Conservation (phyloP, 2,113 vertebrate genomes). For the Epinephelus moara region DNA sequence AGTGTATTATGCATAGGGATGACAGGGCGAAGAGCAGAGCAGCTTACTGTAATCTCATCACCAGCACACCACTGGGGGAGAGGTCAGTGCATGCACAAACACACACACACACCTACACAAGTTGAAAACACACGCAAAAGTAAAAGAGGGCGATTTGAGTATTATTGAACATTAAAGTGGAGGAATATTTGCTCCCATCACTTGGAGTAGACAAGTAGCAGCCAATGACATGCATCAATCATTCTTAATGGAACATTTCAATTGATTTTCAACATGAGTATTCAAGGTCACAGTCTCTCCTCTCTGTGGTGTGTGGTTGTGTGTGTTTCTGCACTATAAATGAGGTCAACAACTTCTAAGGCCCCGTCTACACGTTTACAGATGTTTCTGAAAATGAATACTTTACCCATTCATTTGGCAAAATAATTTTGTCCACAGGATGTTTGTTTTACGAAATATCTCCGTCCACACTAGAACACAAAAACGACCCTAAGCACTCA, state of each 20-base stretch:
- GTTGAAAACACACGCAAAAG: slow-evolving; percentile 4
- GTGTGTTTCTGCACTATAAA: slow-evolving; percentile 45
- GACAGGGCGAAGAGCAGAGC: slow-evolving; percentile 58
- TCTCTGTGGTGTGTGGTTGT: slow-evolving; percentile 19
- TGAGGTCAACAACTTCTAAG: slow-evolving; percentile 59
- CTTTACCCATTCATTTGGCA: too few species aligned
- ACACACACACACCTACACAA: slow-evolving; percentile 15
- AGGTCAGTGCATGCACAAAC: slow-evolving; percentile 45
- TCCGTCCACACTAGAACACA: too few species aligned
- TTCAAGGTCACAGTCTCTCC: slow-evolving; percentile 75
- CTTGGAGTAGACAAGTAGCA: slow-evolving; percentile 61
- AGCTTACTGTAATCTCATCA: slow-evolving; percentile 79
- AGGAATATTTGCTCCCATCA: slow-evolving; percentile 67
- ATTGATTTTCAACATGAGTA: slow-evolving; percentile 76
- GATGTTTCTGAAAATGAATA: too few species aligned
- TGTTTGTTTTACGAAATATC: too few species aligned
- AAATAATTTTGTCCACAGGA: too few species aligned
- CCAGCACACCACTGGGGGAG: slow-evolving; percentile 63
- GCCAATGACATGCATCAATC: slow-evolving; percentile 80
- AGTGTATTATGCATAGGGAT: slow-evolving; percentile 59
- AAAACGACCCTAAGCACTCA: too few species aligned
- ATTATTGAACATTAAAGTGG: slow-evolving; percentile 68
- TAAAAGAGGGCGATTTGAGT: slow-evolving; percentile 39
- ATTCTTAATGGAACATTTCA: slow-evolving; percentile 78
- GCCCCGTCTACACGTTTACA: neutral